Percentiles rank a stretch among this genome's conserved stretches.
These are phyloP conservation scores for Lontra canadensis DNA, from an alignment of 2,113 vertebrate species.

Conservation along the genomic window DNA sequence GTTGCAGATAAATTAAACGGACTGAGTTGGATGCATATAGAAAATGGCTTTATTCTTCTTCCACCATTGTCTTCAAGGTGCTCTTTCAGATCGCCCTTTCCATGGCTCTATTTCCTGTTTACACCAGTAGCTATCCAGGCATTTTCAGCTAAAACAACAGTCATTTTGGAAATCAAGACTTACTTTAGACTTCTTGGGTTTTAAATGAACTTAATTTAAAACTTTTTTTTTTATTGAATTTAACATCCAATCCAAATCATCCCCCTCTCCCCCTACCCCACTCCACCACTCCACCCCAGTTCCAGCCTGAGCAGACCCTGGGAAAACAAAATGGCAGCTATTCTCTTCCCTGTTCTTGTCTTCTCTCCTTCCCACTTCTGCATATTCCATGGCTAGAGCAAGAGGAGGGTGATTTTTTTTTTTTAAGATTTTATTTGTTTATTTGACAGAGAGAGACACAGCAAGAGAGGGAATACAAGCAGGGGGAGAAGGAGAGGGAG, in stretches of 20 bases:
- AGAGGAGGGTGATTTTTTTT: background rate
- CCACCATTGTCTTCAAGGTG: background rate
- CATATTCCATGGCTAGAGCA: background rate
- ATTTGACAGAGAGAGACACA: no score
- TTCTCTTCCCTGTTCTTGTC: background rate
- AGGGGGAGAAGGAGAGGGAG: no score
- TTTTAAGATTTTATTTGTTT: no score
- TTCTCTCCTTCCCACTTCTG: background rate
- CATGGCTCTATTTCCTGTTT: background rate
- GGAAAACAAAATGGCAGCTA: background rate
- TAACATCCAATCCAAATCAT: background rate
- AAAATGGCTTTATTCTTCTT: background rate
- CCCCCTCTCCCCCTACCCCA: background rate
- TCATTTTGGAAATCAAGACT: background rate
- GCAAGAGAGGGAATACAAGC: no score
- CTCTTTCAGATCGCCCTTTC: background rate
- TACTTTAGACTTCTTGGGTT: background rate
- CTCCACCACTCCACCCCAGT: no score
- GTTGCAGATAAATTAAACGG: background rate
- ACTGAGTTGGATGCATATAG: background rate
- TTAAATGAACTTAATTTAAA: conserved; percentile 1
- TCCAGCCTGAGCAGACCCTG: background rate
- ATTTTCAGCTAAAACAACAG: background rate
- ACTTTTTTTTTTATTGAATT: background rate
- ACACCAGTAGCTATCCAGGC: background rate